Conservation (phyloP, 2,888 invertebrate species). For the Trilocha varians region DNA sequence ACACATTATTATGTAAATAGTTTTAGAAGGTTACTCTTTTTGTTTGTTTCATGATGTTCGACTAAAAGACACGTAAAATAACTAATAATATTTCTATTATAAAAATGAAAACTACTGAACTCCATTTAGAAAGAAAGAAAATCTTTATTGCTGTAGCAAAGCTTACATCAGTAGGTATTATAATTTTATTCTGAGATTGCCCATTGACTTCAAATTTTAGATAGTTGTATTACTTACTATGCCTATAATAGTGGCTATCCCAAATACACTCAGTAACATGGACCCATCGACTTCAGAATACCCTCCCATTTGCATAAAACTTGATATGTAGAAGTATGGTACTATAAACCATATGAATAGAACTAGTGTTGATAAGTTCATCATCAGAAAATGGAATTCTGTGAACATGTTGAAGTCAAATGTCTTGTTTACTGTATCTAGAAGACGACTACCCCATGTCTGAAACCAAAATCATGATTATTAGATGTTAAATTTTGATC, state of each 20-base stretch:
- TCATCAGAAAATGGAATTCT: conserved; percentile 85
- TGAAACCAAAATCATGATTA: conserved; percentile 49
- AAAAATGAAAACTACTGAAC: no score
- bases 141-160: no score
- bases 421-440: conserved; percentile 79
- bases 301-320: conserved; percentile 77
- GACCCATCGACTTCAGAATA: conserved; percentile 81
- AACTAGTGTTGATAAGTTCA: conserved; percentile 91
- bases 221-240: conserved; percentile 75
- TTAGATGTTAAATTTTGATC: no score
- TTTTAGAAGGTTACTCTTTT: no score
- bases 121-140: no score
- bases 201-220: conserved; percentile 1
- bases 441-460: conserved; percentile 81
- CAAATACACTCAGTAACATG: conserved; percentile 87
- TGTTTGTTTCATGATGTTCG: no score
- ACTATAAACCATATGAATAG: conserved; percentile 96
- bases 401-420: conserved; percentile 89
- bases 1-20: no score
- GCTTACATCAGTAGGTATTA: no score
- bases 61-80: no score
- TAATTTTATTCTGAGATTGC: no score
- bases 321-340: conserved; percentile 93
- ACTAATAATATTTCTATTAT: no score
- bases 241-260: conserved; percentile 91